phyloP scores from a whole-genome alignment of 2,797 vertebrate genomes.

The Apogon talboti region DNA sequence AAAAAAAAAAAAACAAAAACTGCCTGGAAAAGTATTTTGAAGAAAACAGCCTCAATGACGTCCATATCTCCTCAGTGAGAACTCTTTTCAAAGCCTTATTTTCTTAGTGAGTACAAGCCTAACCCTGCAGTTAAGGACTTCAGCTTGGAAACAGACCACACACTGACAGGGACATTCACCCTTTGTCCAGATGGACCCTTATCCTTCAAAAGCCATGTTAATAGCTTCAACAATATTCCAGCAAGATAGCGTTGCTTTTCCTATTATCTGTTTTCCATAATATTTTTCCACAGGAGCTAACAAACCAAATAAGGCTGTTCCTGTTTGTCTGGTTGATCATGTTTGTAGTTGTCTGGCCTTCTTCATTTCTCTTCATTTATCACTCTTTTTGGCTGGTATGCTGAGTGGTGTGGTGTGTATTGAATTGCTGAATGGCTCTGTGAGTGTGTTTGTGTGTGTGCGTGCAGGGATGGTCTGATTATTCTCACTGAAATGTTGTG shows the following conservation, averaged over 20 bases:
- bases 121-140: conserved; percentile 68
- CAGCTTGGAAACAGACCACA: conserved; percentile 68
- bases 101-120: conserved; percentile 45
- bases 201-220: conserved; percentile 68
- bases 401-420: conserved; percentile 2
- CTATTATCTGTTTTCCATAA: conserved; percentile 52
- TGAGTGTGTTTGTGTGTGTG: conserved; percentile 13
- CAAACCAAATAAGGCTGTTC: conserved; percentile 32
- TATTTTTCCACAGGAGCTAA: conserved; percentile 57
- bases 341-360: conserved; percentile 24
- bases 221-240: conserved; percentile 65
- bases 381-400: conserved; percentile 10
- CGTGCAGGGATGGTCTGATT: conserved; percentile 41
- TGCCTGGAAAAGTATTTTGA: conserved; percentile 9
- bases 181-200: conserved; percentile 67
- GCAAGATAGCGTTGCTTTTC: conserved; percentile 44
- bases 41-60: not conserved
- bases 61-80: conserved; percentile 7
- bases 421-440: not conserved
- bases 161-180: conserved; percentile 72
- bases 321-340: conserved; percentile 21
- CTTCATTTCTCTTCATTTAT: conserved; percentile 15
- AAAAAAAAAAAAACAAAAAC: not conserved
- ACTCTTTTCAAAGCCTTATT: conserved; percentile 35
- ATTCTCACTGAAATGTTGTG: conserved; percentile 64